Evolutionary conservation across 1,140 invertebrate species (phyloP).

Genomic region (Euglossa dilemma): DNA sequence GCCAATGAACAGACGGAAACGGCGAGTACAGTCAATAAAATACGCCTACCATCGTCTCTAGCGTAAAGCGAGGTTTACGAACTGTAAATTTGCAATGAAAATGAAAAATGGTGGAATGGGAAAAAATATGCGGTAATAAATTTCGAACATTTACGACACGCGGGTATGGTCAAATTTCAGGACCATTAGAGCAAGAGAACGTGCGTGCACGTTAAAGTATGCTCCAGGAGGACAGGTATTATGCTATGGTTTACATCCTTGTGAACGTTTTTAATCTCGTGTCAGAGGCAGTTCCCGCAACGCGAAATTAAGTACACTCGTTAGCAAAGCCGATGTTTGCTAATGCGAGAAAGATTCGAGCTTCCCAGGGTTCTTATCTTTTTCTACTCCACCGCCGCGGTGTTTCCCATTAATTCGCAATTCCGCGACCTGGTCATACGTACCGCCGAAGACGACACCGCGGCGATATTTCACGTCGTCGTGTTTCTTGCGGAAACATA

Average conservation of each 20-base stretch:
- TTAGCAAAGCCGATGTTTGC: constrained; percentile 67
- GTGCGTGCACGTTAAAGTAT: constrained; percentile 25
- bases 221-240: constrained; percentile 44
- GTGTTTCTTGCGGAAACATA: neutral
- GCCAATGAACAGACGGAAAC: too few relatives aligned
- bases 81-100: neutral
- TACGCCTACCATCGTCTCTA: too few relatives aligned
- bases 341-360: constrained; percentile 71
- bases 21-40: too few relatives aligned
- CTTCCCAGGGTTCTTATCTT: constrained; percentile 53
- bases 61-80: neutral
- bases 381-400: constrained; percentile 47
- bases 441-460: neutral
- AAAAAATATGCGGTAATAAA: neutral
- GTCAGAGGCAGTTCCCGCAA: constrained; percentile 59
- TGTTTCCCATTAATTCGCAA: constrained; percentile 64
- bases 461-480: neutral
- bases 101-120: neutral
- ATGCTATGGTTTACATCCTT: constrained; percentile 56
- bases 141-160: neutral
- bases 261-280: constrained; percentile 71
- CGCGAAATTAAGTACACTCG: constrained; percentile 71
- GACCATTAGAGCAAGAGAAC: neutral
- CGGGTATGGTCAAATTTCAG: neutral
- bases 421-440: constrained; percentile 34